These are phyloP conservation scores for Scelioninae gen. 1 DNA, from an alignment of 2,888 invertebrate genomes.

Conservation along the genomic window DNA sequence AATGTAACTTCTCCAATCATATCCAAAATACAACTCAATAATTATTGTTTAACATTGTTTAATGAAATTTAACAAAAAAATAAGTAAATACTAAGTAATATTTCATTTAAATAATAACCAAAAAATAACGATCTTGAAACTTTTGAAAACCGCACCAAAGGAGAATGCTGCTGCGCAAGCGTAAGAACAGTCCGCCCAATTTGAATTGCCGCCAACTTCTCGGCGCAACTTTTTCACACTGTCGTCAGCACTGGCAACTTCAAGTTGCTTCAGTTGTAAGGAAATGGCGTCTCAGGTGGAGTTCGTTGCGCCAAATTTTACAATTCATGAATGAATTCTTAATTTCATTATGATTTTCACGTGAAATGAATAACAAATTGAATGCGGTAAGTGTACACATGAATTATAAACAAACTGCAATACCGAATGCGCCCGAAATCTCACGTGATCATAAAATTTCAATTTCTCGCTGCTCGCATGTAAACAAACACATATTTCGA, in stretches of 20 bases:
- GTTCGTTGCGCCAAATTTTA: slow-evolving; percentile 83
- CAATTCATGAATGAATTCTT: slow-evolving; percentile 85
- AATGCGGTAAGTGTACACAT: slow-evolving; percentile 76
- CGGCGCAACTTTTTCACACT: slow-evolving; percentile 19
- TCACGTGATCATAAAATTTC: too few species aligned
- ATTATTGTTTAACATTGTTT: too few species aligned
- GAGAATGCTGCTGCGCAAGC: not conserved
- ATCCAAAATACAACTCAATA: too few species aligned
- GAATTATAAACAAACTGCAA: slow-evolving; percentile 29
- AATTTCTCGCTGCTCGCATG: slow-evolving; percentile 76
- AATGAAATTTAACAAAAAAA: too few species aligned
- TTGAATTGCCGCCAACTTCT: slow-evolving; percentile 12
- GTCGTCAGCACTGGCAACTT: slow-evolving; percentile 44
- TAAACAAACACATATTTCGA: slow-evolving; percentile 80
- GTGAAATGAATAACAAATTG: slow-evolving; percentile 68
- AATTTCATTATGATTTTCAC: slow-evolving; percentile 76
- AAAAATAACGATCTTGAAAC: too few species aligned
- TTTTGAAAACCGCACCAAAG: not conserved
- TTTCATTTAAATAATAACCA: too few species aligned
- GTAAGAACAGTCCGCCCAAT: slow-evolving; percentile 39
- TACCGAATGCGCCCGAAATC: too few species aligned
- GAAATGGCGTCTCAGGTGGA: slow-evolving; percentile 85
- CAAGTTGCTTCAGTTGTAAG: slow-evolving; percentile 81
- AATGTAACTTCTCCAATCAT: too few species aligned
- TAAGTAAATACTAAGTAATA: too few species aligned